phyloP scores from a whole-genome alignment of 2,888 invertebrate species.

The Lepidochrysops patricia region DNA sequence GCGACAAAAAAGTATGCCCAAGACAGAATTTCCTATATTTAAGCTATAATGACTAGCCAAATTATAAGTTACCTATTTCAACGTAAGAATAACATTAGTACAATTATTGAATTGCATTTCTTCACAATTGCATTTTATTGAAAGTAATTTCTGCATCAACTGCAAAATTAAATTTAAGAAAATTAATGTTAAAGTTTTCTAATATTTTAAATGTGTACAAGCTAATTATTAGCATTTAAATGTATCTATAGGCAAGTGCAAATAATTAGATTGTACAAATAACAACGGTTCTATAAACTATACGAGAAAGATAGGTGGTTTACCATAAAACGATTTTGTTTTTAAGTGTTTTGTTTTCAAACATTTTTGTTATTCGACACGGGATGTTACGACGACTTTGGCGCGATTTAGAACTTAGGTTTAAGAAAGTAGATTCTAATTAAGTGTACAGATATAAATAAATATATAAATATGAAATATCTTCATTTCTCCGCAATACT shows the following conservation, averaged over 20 bases:
- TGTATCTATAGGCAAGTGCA: not conserved
- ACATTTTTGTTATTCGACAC: no score
- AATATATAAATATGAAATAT: not conserved
- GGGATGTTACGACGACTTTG: constrained; percentile 19
- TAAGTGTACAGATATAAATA: constrained; percentile 19
- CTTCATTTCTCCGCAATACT: not conserved
- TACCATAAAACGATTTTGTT: constrained; percentile 1
- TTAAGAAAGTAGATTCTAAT: constrained; percentile 18
- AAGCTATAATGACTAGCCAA: not conserved
- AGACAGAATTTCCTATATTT: not conserved
- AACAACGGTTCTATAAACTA: no score
- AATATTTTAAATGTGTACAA: not conserved
- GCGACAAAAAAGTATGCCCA: not conserved
- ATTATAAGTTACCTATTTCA: not conserved
- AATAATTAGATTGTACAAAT: not conserved
- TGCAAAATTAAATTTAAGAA: no score
- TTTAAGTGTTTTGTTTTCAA: not conserved
- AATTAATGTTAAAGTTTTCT: no score
- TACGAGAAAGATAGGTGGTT: no score
- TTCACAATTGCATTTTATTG: not conserved
- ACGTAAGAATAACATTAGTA: not conserved
- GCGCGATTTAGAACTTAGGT: constrained; percentile 21
- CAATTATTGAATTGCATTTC: not conserved
- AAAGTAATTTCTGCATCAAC: no score
- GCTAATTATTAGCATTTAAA: not conserved